Base-by-base conservation (phyloP, 2,113 vertebrate species). In the Glareola pratincola region DNA sequence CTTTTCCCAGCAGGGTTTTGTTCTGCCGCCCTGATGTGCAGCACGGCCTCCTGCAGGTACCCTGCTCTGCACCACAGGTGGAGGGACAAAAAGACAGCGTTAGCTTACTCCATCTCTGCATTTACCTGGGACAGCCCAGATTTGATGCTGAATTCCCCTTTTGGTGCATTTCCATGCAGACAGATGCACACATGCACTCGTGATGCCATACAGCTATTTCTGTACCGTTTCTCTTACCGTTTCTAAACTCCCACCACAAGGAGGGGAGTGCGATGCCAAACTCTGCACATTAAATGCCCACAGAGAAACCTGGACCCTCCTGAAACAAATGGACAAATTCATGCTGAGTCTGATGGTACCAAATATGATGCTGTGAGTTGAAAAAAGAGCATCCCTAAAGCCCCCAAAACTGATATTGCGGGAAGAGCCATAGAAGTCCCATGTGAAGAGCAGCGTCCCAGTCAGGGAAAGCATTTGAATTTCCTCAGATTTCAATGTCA, bases 401-500 rank as follows among this genome's bases (percentile, higher is more conserved):
- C 41, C 80, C 27, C 2, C 0, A 54, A 95, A 95, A 23, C 22
- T 39, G 34, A 4, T 39, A 12, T 1, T 50, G 36, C 22, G 41
- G 66, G 11, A 78, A 32, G 22, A 92, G 53, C 43, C 57, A 93
- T 34, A 57, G 10, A 56, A 78, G 39, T 10, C 24, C 20, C 34
- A 48, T 17, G 64, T 60, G 66, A 85, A 87, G 51, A 71, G 45
- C 48, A 63, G n/a, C 15, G 16, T 36, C 48, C 77, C 79, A 86
- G 45, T 39, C 50, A 36, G 48, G 66, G 64, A 83, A 77, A 88
- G 66, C 15, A 48, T 96, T 98, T 95, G 95, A 90, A 96, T 97
- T 96, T 98, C 94, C 97, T 98, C 96, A 43, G 89, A 94, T 99
- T 99, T 98, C 98, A 97, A 82, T 53, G 97, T 88, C 97, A 89